Evolutionary conservation across 2,797 vertebrate genomes (phyloP).

Genomic region (Mionectes olivaceus): DNA sequence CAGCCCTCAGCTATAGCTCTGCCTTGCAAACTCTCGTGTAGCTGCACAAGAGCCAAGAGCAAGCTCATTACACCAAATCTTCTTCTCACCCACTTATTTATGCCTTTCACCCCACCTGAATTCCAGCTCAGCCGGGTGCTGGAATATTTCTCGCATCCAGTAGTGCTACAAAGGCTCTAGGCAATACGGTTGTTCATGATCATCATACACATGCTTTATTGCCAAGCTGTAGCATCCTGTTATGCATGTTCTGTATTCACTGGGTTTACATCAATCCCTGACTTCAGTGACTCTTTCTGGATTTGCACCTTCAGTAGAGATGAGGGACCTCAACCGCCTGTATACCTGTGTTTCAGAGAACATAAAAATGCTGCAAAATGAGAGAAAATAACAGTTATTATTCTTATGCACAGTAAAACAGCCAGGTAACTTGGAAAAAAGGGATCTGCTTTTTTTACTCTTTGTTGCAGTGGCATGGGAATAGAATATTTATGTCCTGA

Average conservation of each 20-base stretch:
- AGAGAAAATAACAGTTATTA: conserved; percentile 15
- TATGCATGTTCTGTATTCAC: background rate
- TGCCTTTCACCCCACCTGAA: rapidly evolving
- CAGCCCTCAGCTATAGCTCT: background rate
- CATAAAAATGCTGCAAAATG: background rate
- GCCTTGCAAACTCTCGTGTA: background rate
- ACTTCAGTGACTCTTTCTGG: background rate
- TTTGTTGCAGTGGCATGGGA: background rate
- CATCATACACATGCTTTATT: rapidly evolving
- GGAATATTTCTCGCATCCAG: background rate
- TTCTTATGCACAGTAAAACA: background rate
- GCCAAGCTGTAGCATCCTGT: background rate
- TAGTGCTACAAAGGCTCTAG: background rate
- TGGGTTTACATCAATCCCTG: background rate
- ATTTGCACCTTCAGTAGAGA: background rate
- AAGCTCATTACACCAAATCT: background rate
- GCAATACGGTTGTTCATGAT: rapidly evolving
- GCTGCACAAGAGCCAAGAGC: background rate
- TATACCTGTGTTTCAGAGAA: background rate
- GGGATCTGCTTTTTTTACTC: background rate
- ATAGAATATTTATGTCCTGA: background rate
- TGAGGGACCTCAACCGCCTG: background rate
- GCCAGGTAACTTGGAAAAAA: background rate
- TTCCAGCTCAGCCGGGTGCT: rapidly evolving
- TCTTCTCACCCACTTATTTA: background rate